These are phyloP conservation scores for Zingel zingel DNA, from an alignment of 2,113 vertebrate genomes.

Conservation along the genomic window DNA sequence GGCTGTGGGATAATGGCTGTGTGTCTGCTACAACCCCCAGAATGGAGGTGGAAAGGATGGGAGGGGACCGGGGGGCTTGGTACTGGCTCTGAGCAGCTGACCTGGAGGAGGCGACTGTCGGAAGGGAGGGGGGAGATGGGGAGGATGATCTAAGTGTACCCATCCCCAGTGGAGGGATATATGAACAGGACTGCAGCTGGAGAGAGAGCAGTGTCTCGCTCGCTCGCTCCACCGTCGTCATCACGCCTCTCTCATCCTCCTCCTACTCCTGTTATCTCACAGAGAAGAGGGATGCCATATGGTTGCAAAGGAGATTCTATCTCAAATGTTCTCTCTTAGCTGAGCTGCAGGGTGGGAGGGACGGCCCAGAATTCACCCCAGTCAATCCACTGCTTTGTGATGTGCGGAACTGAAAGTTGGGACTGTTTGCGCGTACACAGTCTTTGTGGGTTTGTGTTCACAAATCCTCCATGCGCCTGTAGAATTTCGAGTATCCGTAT, in stretches of 20 bases:
- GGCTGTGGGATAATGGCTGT: conserved; percentile 58
- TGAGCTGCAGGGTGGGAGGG: conserved; percentile 50
- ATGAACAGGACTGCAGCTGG: conserved; percentile 59
- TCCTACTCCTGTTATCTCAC: conserved; percentile 60
- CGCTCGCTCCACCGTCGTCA: conserved; percentile 44
- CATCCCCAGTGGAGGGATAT: conserved; percentile 26
- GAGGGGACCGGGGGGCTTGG: neutral
- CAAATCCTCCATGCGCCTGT: conserved; percentile 42
- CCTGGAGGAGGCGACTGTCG: conserved; percentile 41
- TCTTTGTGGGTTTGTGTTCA: conserved; percentile 48
- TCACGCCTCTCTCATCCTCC: conserved; percentile 64
- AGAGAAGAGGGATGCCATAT: conserved; percentile 59
- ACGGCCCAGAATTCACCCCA: conserved; percentile 63
- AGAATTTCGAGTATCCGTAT: conserved; percentile 33
- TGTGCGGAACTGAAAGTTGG: conserved; percentile 39
- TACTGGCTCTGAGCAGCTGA: conserved; percentile 19
- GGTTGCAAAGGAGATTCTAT: conserved; percentile 44
- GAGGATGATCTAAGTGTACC: conserved; percentile 58
- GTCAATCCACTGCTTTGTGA: conserved; percentile 50
- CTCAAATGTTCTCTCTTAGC: conserved; percentile 57
- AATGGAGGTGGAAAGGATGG: conserved; percentile 42
- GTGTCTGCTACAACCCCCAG: conserved; percentile 40
- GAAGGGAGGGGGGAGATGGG: neutral
- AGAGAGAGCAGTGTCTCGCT: conserved; percentile 57
- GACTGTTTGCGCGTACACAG: conserved; percentile 1